phyloP scores from a whole-genome alignment of 1,140 invertebrate genomes.

The Lordiphosa mommai region DNA sequence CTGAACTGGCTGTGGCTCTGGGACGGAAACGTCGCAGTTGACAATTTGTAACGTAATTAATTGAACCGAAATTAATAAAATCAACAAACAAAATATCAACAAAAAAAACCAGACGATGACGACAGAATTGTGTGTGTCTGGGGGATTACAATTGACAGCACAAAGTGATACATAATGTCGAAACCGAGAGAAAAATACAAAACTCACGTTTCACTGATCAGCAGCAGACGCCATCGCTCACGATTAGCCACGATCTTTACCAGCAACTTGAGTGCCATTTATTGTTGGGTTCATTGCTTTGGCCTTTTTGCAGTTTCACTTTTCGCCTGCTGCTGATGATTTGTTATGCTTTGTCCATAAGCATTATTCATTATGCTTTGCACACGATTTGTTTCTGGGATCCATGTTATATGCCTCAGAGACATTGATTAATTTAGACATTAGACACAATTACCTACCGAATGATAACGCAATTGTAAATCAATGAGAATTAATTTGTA shows the following conservation, averaged over 20 bases:
- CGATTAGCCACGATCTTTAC: constrained; percentile 50
- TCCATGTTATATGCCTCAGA: not conserved
- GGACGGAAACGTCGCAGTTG: constrained; percentile 36
- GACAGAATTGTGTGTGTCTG: constrained; percentile 34
- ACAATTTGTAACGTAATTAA: constrained; percentile 74
- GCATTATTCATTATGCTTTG: constrained; percentile 50
- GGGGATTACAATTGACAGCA: constrained; percentile 64
- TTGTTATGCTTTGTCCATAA: constrained; percentile 69
- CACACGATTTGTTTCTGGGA: constrained; percentile 56
- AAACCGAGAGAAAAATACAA: constrained; percentile 40
- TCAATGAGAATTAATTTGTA: too few species aligned
- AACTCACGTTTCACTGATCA: constrained; percentile 57
- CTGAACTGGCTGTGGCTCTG: constrained; percentile 25
- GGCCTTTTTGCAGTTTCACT: constrained; percentile 56
- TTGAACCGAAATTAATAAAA: constrained; percentile 72
- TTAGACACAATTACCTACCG: not conserved
- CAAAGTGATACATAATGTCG: constrained; percentile 64
- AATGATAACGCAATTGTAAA: too few species aligned
- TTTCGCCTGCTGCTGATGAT: constrained; percentile 50
- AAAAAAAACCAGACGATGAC: constrained; percentile 38
- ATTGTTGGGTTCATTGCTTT: constrained; percentile 31
- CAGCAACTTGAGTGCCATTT: constrained; percentile 27
- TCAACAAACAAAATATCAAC: constrained; percentile 27
- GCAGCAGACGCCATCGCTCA: constrained; percentile 56
- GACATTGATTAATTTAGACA: constrained; percentile 5